phyloP scores from a whole-genome alignment of 2,113 vertebrate species.

The Indicator maculatus region DNA sequence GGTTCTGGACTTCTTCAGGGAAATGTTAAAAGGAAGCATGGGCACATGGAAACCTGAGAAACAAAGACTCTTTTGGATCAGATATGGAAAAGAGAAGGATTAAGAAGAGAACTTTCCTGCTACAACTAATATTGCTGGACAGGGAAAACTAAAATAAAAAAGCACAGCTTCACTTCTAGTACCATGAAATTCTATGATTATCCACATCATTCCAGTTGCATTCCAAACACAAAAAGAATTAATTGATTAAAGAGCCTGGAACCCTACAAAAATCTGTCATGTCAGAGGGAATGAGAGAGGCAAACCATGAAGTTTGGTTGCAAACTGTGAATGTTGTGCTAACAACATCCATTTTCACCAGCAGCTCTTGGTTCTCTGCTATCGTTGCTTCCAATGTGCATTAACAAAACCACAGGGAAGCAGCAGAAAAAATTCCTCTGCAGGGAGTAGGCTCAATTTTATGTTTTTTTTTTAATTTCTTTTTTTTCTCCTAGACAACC shows the following conservation, averaged over 20 bases:
- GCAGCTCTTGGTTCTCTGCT: not conserved
- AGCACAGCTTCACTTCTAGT: not conserved
- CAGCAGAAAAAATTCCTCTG: not conserved
- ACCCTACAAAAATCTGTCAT: not conserved
- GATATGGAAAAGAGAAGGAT: not conserved
- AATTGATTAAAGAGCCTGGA: not conserved
- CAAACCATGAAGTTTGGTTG: not conserved
- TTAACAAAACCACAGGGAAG: not conserved
- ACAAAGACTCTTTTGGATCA: not conserved
- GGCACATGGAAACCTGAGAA: not conserved
- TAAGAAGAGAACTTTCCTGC: not conserved
- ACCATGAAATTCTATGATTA: not conserved
- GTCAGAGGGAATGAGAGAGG: not conserved
- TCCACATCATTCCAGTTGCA: not conserved
- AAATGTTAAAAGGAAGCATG: accelerated
- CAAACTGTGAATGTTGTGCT: not conserved
- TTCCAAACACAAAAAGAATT: not conserved
- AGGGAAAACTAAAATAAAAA: not conserved
- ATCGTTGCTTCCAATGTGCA: not conserved
- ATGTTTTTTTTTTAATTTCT: not conserved
- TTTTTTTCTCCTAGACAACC: not conserved
- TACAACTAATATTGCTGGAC: not conserved
- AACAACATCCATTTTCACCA: not conserved
- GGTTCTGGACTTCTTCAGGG: not conserved
- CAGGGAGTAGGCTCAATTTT: not conserved